Conservation (phyloP, 1,140 invertebrate genomes). For the Drosophila azteca region DNA sequence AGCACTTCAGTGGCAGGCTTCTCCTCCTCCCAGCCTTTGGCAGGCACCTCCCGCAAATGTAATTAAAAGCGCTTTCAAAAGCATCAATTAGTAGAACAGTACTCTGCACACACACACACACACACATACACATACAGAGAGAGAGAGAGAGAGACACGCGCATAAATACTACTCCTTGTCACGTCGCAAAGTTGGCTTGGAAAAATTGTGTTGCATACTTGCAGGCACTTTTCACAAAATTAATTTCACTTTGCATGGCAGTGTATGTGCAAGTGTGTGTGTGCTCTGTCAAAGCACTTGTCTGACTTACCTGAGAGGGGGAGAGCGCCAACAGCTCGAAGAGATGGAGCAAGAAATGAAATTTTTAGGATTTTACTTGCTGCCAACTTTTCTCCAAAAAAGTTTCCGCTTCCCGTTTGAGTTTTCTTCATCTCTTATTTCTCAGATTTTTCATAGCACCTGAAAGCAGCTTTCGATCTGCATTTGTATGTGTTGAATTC, state of each 20-base stretch:
- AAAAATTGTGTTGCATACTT: slow-evolving; percentile 74
- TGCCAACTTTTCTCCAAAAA: slow-evolving; percentile 40
- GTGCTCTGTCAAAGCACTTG: slow-evolving; percentile 48
- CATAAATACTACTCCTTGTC: background rate
- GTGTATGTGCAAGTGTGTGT: slow-evolving; percentile 19
- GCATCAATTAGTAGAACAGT: slow-evolving; percentile 67
- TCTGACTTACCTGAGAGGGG: slow-evolving; percentile 42
- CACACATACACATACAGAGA: background rate
- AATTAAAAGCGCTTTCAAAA: slow-evolving; percentile 77
- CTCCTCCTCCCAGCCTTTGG: background rate
- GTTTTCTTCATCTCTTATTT: slow-evolving; percentile 11
- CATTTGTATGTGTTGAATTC: slow-evolving; percentile 6
- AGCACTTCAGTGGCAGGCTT: slow-evolving; percentile 26
- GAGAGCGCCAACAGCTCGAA: background rate
- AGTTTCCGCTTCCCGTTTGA: slow-evolving; percentile 30
- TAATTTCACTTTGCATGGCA: slow-evolving; percentile 65
- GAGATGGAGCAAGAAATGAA: slow-evolving; percentile 10
- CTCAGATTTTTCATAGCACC: background rate
- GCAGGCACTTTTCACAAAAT: slow-evolving; percentile 68
- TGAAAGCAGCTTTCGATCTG: slow-evolving; percentile 21
- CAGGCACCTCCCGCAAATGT: slow-evolving; percentile 54
- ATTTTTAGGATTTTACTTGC: slow-evolving; percentile 47
- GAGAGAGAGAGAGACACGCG: background rate
- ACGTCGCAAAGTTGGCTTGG: slow-evolving; percentile 39
- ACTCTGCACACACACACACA: slow-evolving; percentile 30